These are phyloP conservation scores for Hepsetus odoe DNA, from an alignment of 2,113 vertebrate genomes.

Conservation along the genomic window DNA sequence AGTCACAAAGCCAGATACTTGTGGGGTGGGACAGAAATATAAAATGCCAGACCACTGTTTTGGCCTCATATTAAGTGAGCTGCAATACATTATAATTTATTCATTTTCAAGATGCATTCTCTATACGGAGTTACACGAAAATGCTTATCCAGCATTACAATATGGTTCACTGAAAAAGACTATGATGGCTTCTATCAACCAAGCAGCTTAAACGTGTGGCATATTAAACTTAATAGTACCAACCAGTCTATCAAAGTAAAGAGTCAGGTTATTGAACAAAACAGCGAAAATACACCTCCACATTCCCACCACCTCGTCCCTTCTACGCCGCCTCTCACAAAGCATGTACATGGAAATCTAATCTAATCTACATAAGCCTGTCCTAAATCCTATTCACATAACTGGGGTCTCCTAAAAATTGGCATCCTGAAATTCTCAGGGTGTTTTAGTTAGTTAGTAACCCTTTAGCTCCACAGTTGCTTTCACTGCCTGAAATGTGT, in stretches of 20 bases:
- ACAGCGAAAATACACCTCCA: neutral
- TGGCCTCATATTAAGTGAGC: constrained; percentile 31
- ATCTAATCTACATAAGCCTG: neutral
- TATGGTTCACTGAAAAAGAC: constrained; percentile 29
- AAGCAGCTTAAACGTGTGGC: neutral
- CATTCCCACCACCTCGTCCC: neutral
- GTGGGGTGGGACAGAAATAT: constrained; percentile 3
- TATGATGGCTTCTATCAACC: constrained; percentile 37
- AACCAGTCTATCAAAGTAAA: neutral
- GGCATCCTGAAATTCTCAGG: no score
- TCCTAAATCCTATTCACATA: no score
- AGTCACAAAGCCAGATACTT: constrained; percentile 20
- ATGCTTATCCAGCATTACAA: constrained; percentile 11
- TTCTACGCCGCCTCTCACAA: neutral
- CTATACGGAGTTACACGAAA: constrained; percentile 35
- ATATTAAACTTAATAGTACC: neutral
- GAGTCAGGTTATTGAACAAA: neutral
- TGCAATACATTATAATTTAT: constrained; percentile 11
- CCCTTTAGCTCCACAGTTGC: no score
- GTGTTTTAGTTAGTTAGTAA: no score
- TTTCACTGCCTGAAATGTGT: no score
- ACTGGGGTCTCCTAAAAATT: no score
- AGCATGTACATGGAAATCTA: constrained; percentile 29
- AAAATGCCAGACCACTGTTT: neutral
- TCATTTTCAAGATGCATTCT: constrained; percentile 37